Base-by-base conservation (phyloP, 2,113 vertebrate genomes). In the Prochilodus magdalenae region DNA sequence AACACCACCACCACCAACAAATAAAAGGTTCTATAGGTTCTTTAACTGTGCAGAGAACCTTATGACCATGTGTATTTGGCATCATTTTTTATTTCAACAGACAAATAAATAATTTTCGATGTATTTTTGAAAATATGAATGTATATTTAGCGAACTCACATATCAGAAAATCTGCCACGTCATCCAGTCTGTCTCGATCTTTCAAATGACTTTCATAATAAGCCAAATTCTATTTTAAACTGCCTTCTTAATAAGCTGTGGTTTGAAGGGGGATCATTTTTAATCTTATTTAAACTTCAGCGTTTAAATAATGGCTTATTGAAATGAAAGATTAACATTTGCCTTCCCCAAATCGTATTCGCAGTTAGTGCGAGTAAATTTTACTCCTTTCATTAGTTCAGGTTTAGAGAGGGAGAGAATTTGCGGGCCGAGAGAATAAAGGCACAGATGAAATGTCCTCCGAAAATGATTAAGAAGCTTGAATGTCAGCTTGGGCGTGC, bases 401-500 rank as follows among this genome's bases (percentile, higher is more conserved):
- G 73, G 75, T 65, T 70, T 66, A 76, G 57, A 82, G 75, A 80
- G 84, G 51, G 20, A 69, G 57, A 79, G 67, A 85, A 69, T 84
- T 40, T 20, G 8, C 20, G 36, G 78, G 63, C 60, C 33, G 72
- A 73, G 75, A 81, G 79, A 83, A 82, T 55, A 72, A 87, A 86
- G 66, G 72, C 51, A 69, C 60, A 87, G 87, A 83, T 84, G 87
- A 89, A 84, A 87, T 84, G 84, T 92, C 81, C 83, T 78, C 55
- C 44, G 73, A 82, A 83, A 78, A 85, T 87, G 84, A 86, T 89
- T 87, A 88, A 86, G 83, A 47, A 78, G 84, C 88, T 86, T 90
- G 89, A 91, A 89, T 92, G 91, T 89, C 91, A 90, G 87, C 79
- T 85, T 82, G 84, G 75, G 86, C 80, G 62, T 78, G 77, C 83